Evolutionary conservation across 2,113 vertebrate genomes (phyloP).

Genomic region (Halcyon senegalensis): DNA sequence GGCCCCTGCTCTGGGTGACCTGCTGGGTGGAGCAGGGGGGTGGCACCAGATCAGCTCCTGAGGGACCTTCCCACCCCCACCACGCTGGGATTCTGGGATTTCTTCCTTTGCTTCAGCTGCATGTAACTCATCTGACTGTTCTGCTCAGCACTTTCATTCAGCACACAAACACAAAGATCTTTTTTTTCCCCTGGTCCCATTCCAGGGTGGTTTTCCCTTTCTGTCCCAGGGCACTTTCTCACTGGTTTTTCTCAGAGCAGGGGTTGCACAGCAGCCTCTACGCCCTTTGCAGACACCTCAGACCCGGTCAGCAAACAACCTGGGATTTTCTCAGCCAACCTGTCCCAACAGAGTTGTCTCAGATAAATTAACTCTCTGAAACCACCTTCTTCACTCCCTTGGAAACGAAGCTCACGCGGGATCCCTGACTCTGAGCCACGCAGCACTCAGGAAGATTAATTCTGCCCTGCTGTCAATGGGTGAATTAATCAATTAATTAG

Average conservation of each 20-base stretch:
- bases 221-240: no score
- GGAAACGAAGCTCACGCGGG: not conserved
- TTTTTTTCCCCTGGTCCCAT: not conserved
- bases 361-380: not conserved
- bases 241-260: not conserved
- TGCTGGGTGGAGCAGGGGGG: no score
- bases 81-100: no score
- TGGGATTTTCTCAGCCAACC: not conserved
- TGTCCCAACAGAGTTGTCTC: not conserved
- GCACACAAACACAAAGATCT: no score
- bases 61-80: no score
- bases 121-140: not conserved
- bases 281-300: not conserved
- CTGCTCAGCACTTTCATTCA: not conserved
- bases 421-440: not conserved
- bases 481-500: no score
- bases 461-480: no score
- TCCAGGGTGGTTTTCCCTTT: not conserved
- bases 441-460: not conserved
- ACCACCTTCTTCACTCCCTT: not conserved
- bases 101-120: not conserved
- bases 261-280: not conserved
- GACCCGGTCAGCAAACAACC: not conserved
- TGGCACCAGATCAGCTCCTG: no score
- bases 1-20: no score